Conservation (phyloP, 2,888 invertebrate genomes). For the Caenorhabditis parvicauda region DNA sequence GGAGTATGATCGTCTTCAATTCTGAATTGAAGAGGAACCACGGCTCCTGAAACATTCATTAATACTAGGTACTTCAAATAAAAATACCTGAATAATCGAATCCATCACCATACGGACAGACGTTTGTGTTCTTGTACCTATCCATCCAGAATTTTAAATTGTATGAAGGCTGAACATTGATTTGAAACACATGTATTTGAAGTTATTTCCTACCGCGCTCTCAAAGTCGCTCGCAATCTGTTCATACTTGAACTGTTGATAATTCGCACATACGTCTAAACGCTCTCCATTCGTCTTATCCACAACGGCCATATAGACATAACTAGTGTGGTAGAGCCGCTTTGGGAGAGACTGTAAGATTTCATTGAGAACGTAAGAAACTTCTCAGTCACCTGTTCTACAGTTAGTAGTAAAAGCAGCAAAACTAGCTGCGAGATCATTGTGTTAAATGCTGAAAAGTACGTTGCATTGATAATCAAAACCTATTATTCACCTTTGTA, state of each 20-base stretch:
- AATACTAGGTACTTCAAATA: neutral
- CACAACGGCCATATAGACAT: constrained; percentile 23
- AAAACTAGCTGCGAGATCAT: too few relatives aligned
- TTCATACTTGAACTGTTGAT: constrained; percentile 43
- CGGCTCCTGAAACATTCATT: neutral
- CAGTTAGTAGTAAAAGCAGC: too few relatives aligned
- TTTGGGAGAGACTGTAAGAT: too few relatives aligned
- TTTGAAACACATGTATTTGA: too few relatives aligned
- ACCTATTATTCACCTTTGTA: too few relatives aligned
- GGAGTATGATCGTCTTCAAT: constrained; percentile 24
- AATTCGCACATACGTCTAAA: constrained; percentile 48
- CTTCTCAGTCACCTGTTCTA: too few relatives aligned
- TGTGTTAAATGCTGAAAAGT: too few relatives aligned
- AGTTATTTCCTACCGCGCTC: neutral
- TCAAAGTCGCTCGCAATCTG: constrained; percentile 4
- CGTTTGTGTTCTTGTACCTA: constrained; percentile 5
- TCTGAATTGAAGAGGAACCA: constrained; percentile 35
- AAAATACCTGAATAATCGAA: too few relatives aligned
- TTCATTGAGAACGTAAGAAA: too few relatives aligned
- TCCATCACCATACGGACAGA: constrained; percentile 12
- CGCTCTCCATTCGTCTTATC: constrained; percentile 14
- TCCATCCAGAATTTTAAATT: constrained; percentile 15
- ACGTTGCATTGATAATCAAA: too few relatives aligned
- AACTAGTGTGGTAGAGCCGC: constrained; percentile 8
- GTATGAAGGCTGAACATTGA: too few relatives aligned